Evolutionary conservation across 2,797 vertebrate species (phyloP).

Genomic region (Oryzias dopingdopingensis): DNA sequence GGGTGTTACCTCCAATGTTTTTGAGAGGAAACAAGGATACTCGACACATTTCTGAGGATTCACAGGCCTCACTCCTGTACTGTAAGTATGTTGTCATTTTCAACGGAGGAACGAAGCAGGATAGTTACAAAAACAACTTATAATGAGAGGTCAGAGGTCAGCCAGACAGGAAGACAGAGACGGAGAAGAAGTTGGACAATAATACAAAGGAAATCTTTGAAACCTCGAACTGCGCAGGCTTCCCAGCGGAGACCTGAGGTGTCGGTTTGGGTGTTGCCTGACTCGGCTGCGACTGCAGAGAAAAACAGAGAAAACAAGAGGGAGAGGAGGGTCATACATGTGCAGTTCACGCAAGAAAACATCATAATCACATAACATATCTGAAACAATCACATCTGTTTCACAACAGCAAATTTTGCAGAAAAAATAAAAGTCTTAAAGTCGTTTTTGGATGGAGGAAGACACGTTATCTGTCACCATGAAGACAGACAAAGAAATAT

Average conservation of each 20-base stretch:
- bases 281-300: slow-evolving; percentile 70
- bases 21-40: slow-evolving; percentile 48
- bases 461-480: not conserved
- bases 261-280: slow-evolving; percentile 66
- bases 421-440: slow-evolving; percentile 3
- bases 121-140: slow-evolving; percentile 5
- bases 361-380: slow-evolving; percentile 20
- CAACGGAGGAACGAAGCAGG: slow-evolving; percentile 32
- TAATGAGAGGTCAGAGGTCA: not conserved
- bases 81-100: not conserved
- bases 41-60: not conserved
- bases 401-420: slow-evolving; percentile 7
- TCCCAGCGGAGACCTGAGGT: slow-evolving; percentile 66
- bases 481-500: not conserved
- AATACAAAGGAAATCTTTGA: slow-evolving; percentile 13
- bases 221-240: slow-evolving; percentile 78
- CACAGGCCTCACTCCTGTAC: not conserved
- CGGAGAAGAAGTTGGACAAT: slow-evolving; percentile 1
- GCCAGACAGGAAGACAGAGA: not conserved
- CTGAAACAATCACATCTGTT: slow-evolving; percentile 2
- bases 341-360: slow-evolving; percentile 6
- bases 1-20: slow-evolving; percentile 24
- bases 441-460: not conserved
- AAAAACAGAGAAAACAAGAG: slow-evolving; percentile 26
- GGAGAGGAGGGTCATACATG: slow-evolving; percentile 17